These are phyloP conservation scores for Pagetopsis macropterus DNA, from an alignment of 2,797 vertebrate species.

Conservation along the genomic window DNA sequence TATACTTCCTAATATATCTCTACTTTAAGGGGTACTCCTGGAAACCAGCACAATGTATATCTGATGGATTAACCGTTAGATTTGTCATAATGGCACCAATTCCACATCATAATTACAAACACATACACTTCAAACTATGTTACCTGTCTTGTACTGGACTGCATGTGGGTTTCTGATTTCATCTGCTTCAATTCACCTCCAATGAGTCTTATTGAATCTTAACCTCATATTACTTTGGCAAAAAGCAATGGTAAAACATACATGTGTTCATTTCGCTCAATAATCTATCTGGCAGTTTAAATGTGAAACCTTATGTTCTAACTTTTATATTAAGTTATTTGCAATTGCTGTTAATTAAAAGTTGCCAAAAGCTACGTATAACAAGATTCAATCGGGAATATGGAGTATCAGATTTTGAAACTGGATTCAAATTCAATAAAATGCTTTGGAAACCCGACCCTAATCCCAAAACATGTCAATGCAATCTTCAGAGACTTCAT, in stretches of 20 bases:
- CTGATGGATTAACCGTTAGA: neutral
- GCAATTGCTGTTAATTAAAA: neutral
- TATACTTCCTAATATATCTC: no score
- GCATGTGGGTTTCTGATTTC: neutral
- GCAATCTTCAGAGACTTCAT: slow-evolving; percentile 14
- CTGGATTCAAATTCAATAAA: slow-evolving; percentile 14
- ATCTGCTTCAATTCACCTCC: neutral
- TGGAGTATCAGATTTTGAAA: neutral
- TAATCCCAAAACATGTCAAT: slow-evolving; percentile 7
- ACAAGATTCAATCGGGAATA: neutral
- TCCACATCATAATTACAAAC: neutral
- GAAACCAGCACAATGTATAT: neutral
- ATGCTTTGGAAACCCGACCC: neutral
- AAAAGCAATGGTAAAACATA: neutral
- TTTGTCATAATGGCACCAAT: neutral
- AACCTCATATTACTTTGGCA: neutral
- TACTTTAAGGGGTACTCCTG: no score
- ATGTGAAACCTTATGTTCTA: neutral
- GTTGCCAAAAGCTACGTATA: neutral
- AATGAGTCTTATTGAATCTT: neutral
- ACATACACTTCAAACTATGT: neutral
- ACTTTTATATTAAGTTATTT: neutral
- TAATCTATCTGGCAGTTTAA: neutral
- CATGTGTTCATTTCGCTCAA: neutral
- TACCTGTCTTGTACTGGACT: neutral